Base-by-base conservation (phyloP, 2,888 invertebrate genomes). In the Amblyjoppa fuscipennis region DNA sequence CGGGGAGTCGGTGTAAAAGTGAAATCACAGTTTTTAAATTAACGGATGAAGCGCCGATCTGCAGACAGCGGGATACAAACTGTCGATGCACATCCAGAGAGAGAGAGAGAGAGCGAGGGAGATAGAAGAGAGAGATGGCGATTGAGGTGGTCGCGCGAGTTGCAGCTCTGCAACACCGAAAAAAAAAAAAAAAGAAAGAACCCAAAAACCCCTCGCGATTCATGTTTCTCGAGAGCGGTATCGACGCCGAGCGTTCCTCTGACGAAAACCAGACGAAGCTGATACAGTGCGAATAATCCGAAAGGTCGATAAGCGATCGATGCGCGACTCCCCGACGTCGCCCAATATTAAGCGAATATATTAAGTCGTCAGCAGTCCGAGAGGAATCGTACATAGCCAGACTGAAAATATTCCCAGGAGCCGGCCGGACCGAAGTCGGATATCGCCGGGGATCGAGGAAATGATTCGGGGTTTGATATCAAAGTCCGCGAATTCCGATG, bases 11-110 rank as follows among this genome's bases (percentile, higher is more conserved):
- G 87, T 88, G 88, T 87, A 86, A 83, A 88, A 84, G 86, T 71
- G 76, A 85, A 89, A 89, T 91, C 88, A 88, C 89, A 88, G 85
- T 59, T 88, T 87, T 85, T 83, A 88, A 89, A 91, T 89, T 89
- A 90, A 90, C 83, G 84, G 83, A 88, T 81, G 74, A 80, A 79
- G 70, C 85, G 89, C 81, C 81, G 73, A 77, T 74, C 59, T 84
- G 82, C 81, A 75, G 78, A 76, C 73, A 66, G 53, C 66, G 41
- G 80, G 85, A 78, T 87, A 87, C 80, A 86, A 84, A 80, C 83
- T 74, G 77, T 78, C 59, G 45, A 64, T 59, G 80, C 80, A 25
- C 81, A 79, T 45, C 51, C 31, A 73, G 75, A 66, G 56, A 84
- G 56, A 25, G 25, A 59, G 9, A 45, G 80, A 73, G 75, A 84